phyloP scores from a whole-genome alignment of 2,797 vertebrate genomes.

The Dryobates pubescens region DNA sequence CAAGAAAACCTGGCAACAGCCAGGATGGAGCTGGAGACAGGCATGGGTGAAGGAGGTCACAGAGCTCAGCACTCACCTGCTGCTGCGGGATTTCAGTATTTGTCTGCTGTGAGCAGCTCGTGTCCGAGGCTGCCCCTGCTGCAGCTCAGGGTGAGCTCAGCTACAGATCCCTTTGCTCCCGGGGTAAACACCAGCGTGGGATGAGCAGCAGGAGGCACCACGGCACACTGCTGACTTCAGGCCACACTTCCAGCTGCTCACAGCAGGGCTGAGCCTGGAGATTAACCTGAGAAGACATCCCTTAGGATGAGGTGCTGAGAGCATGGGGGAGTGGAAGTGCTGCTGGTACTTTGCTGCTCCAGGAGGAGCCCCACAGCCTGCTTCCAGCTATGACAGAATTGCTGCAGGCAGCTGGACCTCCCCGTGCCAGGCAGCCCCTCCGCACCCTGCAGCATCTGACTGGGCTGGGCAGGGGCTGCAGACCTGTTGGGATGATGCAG shows the following conservation, averaged over 20 bases:
- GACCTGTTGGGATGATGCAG: background rate
- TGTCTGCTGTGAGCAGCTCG: background rate
- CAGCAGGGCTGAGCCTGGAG: background rate
- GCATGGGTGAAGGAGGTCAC: rapidly evolving
- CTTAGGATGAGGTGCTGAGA: rapidly evolving
- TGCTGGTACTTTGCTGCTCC: background rate
- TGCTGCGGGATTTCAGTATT: slow-evolving; percentile 42
- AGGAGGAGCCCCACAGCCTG: too few relatives aligned
- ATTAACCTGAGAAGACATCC: background rate
- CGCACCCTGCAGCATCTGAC: background rate
- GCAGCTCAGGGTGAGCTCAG: background rate
- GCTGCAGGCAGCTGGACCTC: background rate
- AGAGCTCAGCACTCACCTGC: background rate
- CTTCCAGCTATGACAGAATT: background rate
- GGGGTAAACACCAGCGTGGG: slow-evolving; percentile 79
- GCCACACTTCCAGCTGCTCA: background rate
- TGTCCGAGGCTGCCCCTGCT: background rate
- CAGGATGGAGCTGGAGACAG: background rate
- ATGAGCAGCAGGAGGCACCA: slow-evolving; percentile 72
- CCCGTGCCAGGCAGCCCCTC: background rate
- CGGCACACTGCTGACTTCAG: rapidly evolving
- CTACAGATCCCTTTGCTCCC: slow-evolving; percentile 76
- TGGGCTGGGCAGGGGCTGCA: background rate
- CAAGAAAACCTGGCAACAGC: slow-evolving; percentile 1
- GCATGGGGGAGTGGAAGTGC: background rate